These are phyloP conservation scores for Resseliella maxima DNA, from an alignment of 2,888 invertebrate species.

Conservation along the genomic window DNA sequence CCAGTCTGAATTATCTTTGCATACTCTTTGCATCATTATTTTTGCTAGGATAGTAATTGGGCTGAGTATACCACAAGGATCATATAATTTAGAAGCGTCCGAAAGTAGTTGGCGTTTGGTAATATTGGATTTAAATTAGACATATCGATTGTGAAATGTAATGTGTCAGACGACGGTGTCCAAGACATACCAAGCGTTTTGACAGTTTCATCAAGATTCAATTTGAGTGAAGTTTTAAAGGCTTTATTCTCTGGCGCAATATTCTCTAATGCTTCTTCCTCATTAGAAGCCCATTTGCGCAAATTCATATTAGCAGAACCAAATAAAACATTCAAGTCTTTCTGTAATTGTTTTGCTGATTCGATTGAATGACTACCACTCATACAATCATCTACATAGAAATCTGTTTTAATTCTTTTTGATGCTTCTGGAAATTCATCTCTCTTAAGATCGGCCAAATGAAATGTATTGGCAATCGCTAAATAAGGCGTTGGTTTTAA, in stretches of 20 bases:
- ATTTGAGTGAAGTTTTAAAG: not conserved
- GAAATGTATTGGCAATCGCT: constrained; percentile 58
- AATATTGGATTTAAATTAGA: no score
- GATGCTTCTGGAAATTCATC: constrained; percentile 59
- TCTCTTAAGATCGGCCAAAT: constrained; percentile 57
- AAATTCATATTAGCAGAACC: not conserved
- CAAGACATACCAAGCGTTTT: not conserved
- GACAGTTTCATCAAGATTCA: not conserved
- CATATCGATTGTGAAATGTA: not conserved
- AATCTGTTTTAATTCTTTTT: constrained; percentile 57
- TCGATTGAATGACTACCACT: constrained; percentile 54
- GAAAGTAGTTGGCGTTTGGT: constrained; percentile 58
- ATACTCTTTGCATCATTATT: constrained; percentile 58
- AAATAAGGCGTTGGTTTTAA: constrained; percentile 59
- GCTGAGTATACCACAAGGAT: constrained; percentile 58
- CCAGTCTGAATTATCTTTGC: constrained; percentile 57
- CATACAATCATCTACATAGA: constrained; percentile 59
- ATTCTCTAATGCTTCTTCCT: not conserved
- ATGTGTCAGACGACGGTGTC: not conserved
- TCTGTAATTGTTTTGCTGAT: constrained; percentile 19
- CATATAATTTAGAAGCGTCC: constrained; percentile 57
- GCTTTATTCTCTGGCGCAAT: not conserved
- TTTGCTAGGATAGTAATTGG: constrained; percentile 58
- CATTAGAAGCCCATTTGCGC: constrained; percentile 34
- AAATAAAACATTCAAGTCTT: not conserved